Percentiles rank a stretch among this genome's conserved stretches.
phyloP scores from a whole-genome alignment of 2,113 vertebrate species.

The Oncorhynchus gorbuscha region DNA sequence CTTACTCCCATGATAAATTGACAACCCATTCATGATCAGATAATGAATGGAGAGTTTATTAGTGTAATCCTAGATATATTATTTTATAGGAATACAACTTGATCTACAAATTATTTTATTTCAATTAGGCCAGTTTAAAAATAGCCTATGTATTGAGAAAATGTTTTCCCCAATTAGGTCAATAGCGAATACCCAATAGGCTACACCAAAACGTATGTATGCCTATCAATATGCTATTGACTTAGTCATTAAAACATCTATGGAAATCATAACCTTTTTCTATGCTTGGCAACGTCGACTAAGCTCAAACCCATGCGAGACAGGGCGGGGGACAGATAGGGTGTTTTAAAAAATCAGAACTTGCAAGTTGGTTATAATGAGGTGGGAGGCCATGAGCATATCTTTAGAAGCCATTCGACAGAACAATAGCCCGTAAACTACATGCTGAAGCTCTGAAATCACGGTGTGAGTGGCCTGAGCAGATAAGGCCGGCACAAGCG shows the following conservation, averaged over 20 bases:
- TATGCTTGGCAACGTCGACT: constrained; percentile 18
- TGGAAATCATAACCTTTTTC: background rate
- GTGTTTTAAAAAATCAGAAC: constrained; percentile 55
- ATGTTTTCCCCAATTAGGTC: too few relatives aligned
- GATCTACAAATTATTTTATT: too few relatives aligned
- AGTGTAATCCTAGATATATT: too few relatives aligned
- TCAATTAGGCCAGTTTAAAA: too few relatives aligned
- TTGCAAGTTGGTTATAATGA: constrained; percentile 48
- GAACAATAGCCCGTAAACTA: constrained; percentile 73
- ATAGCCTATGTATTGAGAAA: too few relatives aligned
- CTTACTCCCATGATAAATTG: background rate
- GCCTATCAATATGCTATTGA: too few relatives aligned
- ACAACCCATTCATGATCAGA: background rate
- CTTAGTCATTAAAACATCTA: too few relatives aligned
- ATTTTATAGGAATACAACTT: too few relatives aligned
- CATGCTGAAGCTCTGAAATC: constrained; percentile 72
- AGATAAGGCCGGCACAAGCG: constrained; percentile 71
- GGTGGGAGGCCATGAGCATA: constrained; percentile 47
- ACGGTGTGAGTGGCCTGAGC: constrained; percentile 73
- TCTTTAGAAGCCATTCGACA: constrained; percentile 70
- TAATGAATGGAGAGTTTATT: background rate
- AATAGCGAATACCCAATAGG: too few relatives aligned
- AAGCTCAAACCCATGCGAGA: constrained; percentile 12
- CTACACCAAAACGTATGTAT: too few relatives aligned
- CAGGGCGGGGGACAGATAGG: constrained; percentile 36